Percentiles rank a stretch among this genome's conserved stretches.
phyloP scores from a whole-genome alignment of 2,888 invertebrate species.

The Crocallis elinguaria region DNA sequence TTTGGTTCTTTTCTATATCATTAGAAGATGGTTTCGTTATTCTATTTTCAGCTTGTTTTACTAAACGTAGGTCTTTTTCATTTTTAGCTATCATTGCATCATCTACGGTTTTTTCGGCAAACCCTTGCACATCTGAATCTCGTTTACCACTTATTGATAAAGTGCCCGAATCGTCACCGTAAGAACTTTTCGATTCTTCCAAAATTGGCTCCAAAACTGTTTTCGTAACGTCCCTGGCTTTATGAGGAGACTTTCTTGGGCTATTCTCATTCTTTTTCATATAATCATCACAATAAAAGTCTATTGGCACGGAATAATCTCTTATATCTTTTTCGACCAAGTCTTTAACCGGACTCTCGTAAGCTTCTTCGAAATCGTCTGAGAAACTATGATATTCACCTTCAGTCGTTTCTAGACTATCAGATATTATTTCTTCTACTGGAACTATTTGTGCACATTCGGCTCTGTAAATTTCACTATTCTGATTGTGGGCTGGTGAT shows the following conservation, averaged over 20 bases:
- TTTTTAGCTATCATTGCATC: neutral
- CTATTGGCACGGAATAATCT: slow-evolving; percentile 77
- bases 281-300: slow-evolving; percentile 74
- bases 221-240: slow-evolving; percentile 48
- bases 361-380: slow-evolving; percentile 70
- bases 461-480: slow-evolving; percentile 42
- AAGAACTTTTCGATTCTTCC: slow-evolving; percentile 77
- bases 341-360: slow-evolving; percentile 77
- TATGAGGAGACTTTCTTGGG: slow-evolving; percentile 60
- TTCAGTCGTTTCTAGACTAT: slow-evolving; percentile 58
- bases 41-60: no score
- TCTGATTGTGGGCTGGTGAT: slow-evolving; percentile 14
- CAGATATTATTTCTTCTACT: slow-evolving; percentile 45
- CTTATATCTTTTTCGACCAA: slow-evolving; percentile 78
- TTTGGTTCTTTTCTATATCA: neutral
- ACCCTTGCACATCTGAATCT: slow-evolving; percentile 30
- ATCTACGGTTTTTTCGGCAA: slow-evolving; percentile 23
- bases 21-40: neutral
- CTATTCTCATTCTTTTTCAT: slow-evolving; percentile 47
- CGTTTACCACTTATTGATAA: slow-evolving; percentile 35
- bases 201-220: slow-evolving; percentile 71
- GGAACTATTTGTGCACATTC: slow-evolving; percentile 41
- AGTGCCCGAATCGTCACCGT: slow-evolving; percentile 63
- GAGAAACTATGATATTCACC: slow-evolving; percentile 80
- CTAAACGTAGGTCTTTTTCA: neutral